Conservation (phyloP, 2,797 vertebrate species). For the Valencia hispanica region DNA sequence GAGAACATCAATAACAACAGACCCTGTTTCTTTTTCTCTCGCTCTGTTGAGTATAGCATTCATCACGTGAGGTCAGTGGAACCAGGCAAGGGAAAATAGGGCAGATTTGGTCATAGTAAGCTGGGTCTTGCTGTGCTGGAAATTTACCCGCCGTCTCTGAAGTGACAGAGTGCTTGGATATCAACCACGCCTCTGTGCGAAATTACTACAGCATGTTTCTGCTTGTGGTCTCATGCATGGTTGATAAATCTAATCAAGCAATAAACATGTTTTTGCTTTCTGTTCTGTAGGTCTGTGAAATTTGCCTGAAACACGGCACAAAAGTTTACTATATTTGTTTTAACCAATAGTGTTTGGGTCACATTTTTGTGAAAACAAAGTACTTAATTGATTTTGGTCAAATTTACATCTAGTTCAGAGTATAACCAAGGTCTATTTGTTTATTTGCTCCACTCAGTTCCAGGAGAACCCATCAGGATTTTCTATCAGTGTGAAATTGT, state of each 20-base stretch:
- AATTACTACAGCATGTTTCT: slow-evolving; percentile 71
- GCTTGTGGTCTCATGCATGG: slow-evolving; percentile 66
- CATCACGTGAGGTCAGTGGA: slow-evolving; percentile 78
- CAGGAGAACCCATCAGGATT: background rate
- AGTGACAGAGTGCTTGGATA: slow-evolving; percentile 71
- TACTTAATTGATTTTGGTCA: background rate
- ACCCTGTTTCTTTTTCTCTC: slow-evolving; percentile 55
- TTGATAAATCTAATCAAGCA: slow-evolving; percentile 70
- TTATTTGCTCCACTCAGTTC: background rate
- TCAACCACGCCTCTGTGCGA: slow-evolving; percentile 62
- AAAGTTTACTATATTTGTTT: background rate
- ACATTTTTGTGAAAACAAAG: background rate
- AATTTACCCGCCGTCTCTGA: slow-evolving; percentile 58
- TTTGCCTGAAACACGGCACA: background rate
- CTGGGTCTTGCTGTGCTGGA: slow-evolving; percentile 62
- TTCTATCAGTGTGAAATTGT: background rate
- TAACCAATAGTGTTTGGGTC: background rate
- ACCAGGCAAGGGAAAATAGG: slow-evolving; percentile 75
- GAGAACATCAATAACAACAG: slow-evolving; percentile 82
- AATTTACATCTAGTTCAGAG: background rate
- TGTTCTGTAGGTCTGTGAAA: slow-evolving; percentile 10
- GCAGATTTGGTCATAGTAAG: slow-evolving; percentile 70
- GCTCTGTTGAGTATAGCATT: slow-evolving; percentile 73
- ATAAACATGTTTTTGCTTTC: slow-evolving; percentile 35
- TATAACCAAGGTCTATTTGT: background rate